Base-by-base conservation (phyloP, 2,888 invertebrate species). In the Drosophila meridionalis region DNA sequence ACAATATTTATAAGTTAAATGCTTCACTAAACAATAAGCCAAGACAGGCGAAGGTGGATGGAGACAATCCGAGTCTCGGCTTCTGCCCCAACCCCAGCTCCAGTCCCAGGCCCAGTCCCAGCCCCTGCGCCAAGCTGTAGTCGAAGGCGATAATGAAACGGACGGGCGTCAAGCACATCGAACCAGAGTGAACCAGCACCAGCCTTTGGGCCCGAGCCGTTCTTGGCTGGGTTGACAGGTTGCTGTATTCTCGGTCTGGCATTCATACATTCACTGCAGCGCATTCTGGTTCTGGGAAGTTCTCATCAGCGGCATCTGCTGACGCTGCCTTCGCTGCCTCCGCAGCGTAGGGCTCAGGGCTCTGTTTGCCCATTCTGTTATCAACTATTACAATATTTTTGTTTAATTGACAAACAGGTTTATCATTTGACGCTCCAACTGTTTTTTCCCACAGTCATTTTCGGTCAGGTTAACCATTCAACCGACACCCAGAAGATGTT, bases 1-100 rank as follows among this genome's bases (percentile, higher is more conserved):
- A 79, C 83, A 85, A 85, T 87, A 84, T 84, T 84, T 82, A 84
- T 84, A 84, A 90, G 89, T 87, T 89, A 89, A 90, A 89, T 87
- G 90, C 89, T 90, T 87, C 87, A 89, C 87, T 90, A 89, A 89
- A 90, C 89, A 90, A 90, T 89, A 81, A 83, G 81, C 86, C 80
- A 71, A 69, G 73, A 30, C 62, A 30, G 57, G 62, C 40, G 62
- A 28, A 56, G 34, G 42, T 47, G 53, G 62, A 42, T 56, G 42
- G 56, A 56, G 56, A 55, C 56, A 55, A 40, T 55, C 56, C 40
- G 14, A 55, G 38, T 2, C 55, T 26, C 36, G 4, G 11, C 20
- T 20, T 20, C 1, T 20, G 20, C 34, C 36, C 9, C 36, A 36
- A 9, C 2, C 36, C 9, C 36, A 36, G 36, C 30, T 7, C 4